Evolutionary conservation across 2,113 vertebrate species (phyloP).

Genomic region (Tapirus terrestris): DNA sequence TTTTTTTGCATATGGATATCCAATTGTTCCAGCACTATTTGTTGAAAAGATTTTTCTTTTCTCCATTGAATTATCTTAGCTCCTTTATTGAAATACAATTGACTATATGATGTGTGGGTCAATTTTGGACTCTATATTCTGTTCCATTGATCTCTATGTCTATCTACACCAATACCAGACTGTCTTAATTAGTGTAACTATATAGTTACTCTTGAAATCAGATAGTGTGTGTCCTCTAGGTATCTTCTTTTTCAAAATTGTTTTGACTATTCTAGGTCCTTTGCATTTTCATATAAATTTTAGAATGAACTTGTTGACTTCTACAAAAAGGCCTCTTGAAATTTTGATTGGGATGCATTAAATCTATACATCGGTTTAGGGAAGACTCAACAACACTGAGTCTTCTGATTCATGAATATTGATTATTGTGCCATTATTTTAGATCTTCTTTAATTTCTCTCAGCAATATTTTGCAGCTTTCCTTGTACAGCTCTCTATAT

Average conservation of each 20-base stretch:
- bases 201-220: not conserved
- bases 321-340: not conserved
- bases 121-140: not conserved
- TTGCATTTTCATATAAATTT: not conserved
- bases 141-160: not conserved
- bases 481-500: not conserved
- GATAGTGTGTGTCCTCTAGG: not conserved
- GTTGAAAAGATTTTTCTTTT: not conserved
- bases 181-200: not conserved
- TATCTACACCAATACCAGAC: not conserved
- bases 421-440: not conserved
- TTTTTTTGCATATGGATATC: not conserved
- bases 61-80: not conserved
- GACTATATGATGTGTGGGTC: not conserved
- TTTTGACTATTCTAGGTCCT: not conserved
- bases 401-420: not conserved
- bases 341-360: not conserved
- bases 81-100: not conserved
- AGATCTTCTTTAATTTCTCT: constrained; percentile 2
- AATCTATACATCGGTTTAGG: not conserved
- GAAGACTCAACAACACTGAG: not conserved
- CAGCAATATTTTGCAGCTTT: not conserved
- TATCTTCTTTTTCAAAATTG: not conserved
- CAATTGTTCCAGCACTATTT: not conserved
- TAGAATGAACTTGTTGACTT: not conserved